Evolutionary conservation across 37 sponge, comb jelly and placozoan species (phyloP), one percentile per base, ranked within the genome.

Genomic region (Oopsacas minuta): DNA sequence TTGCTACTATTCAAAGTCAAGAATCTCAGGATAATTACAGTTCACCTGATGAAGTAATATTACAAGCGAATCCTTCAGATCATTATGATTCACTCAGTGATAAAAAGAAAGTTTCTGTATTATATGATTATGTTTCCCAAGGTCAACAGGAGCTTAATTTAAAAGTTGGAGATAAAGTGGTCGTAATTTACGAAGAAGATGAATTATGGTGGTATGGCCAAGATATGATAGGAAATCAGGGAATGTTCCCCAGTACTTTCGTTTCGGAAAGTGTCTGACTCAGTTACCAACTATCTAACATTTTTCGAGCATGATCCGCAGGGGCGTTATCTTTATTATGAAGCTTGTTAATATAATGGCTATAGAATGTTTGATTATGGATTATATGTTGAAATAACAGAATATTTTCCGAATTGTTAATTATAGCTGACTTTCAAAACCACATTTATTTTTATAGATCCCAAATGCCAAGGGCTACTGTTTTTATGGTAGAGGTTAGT

Each of bases 191-290:
- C 69, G 87, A 88, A 53, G 95, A 94, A 61, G 95, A 94, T 39
- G 88, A 87, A 81, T 86, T 89, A 0, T 94, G 95, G 95, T 94
- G 95, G 95, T 85, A 83, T 82, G 95, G 95, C 7, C 84, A 91
- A 38, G 46, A 89, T n/a, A 36, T 39, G 0, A 39, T 84, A 25
- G 88, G 89, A 17, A 86, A 52, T 37, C 36, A 83, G 25, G 87
- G 87, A 42, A 87, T 87, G 87, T 87, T 87, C 36, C 87, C 87
- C 0, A 83, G 81, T 36, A 38, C 42, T 20, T 87, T 82, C 52
- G 83, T 87, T 61, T 61, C 75, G 22, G 75, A 61, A 46, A n/a
- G n/a, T n/a, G n/a, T n/a, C n/a, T n/a, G n/a, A n/a, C n/a, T n/a
- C n/a, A n/a, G n/a, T n/a, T n/a, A n/a, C n/a, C n/a, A n/a, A n/a